phyloP scores from a whole-genome alignment of 2,888 invertebrate species.

The Pollenia angustigena region DNA sequence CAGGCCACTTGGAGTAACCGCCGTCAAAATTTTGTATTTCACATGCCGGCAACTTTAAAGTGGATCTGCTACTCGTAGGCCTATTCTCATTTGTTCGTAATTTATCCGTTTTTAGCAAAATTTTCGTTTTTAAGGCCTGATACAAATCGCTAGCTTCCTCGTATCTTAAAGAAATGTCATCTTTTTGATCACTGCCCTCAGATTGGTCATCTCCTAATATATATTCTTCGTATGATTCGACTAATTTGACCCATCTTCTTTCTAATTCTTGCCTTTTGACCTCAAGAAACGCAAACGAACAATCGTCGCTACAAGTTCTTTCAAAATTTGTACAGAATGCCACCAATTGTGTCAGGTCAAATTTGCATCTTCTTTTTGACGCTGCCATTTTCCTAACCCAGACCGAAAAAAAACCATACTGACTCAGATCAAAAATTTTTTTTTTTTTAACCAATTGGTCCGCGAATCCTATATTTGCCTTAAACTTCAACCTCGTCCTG shows the following conservation, averaged over 20 bases:
- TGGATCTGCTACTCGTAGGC: background rate
- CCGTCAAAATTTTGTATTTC: conserved; percentile 9
- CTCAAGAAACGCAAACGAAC: background rate
- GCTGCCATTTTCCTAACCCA: too few relatives aligned
- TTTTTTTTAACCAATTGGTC: too few relatives aligned
- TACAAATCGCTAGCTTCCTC: background rate
- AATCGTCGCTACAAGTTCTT: background rate
- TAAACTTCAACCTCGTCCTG: too few relatives aligned
- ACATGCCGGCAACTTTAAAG: conserved; percentile 7
- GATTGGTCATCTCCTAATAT: background rate
- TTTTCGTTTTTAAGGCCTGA: background rate
- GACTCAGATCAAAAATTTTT: too few relatives aligned
- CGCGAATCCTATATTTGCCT: too few relatives aligned
- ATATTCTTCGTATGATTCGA: conserved; percentile 15
- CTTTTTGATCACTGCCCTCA: background rate
- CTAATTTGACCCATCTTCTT: conserved; percentile 8
- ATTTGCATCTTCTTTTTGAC: too few relatives aligned
- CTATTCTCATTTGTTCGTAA: background rate
- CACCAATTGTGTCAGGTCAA: background rate
- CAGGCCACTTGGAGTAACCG: conserved; percentile 19
- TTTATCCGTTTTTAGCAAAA: background rate
- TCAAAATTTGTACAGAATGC: background rate
- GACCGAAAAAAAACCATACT: too few relatives aligned
- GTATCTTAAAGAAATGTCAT: background rate
- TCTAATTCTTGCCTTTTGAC: background rate